phyloP scores from a whole-genome alignment of 2,797 vertebrate species.

The Austrolebias charrua region DNA sequence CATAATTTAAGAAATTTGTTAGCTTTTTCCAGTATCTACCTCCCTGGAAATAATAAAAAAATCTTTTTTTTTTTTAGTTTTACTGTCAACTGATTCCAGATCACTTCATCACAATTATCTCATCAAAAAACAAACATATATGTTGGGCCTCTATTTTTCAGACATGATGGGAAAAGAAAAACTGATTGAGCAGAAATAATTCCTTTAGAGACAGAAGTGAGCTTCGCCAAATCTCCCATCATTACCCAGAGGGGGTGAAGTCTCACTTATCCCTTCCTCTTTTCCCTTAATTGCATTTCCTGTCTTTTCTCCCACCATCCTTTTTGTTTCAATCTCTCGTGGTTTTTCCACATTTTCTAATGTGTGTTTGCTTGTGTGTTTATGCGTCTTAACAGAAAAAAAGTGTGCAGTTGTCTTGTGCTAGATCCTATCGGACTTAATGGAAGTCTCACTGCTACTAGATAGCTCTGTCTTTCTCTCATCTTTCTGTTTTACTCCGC shows the following conservation, averaged over 20 bases:
- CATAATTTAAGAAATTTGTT: not conserved
- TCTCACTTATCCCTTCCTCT: conserved; percentile 17
- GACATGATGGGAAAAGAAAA: conserved; percentile 10
- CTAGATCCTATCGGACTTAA: conserved; percentile 68
- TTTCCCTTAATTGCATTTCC: conserved; percentile 33
- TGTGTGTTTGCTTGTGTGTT: conserved; percentile 29
- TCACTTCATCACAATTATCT: too few relatives aligned
- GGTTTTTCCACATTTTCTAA: conserved; percentile 8
- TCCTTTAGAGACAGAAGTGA: conserved; percentile 34
- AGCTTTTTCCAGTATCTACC: not conserved
- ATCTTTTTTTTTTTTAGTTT: too few relatives aligned
- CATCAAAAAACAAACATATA: too few relatives aligned
- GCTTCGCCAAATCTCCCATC: conserved; percentile 31
- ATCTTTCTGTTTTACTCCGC: conserved; percentile 64
- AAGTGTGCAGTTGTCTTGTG: conserved; percentile 56
- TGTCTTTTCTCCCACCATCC: conserved; percentile 5
- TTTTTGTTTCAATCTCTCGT: conserved; percentile 19
- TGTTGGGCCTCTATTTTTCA: not conserved
- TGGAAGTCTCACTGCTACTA: conserved; percentile 67
- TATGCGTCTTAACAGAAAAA: conserved; percentile 40
- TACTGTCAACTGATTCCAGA: too few relatives aligned
- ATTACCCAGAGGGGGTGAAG: conserved; percentile 25
- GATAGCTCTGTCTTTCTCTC: conserved; percentile 67
- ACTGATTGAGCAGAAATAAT: conserved; percentile 24
- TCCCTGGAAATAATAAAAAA: not conserved